Percentiles rank a stretch among this genome's conserved stretches.
These are phyloP conservation scores for Chrysolina oricalcia DNA, from an alignment of 2,888 invertebrate species.

Conservation along the genomic window DNA sequence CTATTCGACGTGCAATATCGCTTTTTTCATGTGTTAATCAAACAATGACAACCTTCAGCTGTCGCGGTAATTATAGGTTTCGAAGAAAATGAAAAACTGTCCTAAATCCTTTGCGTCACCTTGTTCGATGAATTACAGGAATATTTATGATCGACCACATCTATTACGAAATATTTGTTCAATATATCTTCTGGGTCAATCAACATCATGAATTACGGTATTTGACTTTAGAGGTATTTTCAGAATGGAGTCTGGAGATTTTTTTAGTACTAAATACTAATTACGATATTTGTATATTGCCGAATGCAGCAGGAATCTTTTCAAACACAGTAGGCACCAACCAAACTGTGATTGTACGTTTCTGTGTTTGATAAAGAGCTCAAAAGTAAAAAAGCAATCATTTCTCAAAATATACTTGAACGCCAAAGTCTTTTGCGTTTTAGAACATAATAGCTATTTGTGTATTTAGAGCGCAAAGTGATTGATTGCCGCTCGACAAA, in stretches of 20 bases:
- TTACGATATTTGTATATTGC: background rate
- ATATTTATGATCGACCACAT: background rate
- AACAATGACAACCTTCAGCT: slow-evolving; percentile 5
- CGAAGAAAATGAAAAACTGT: background rate
- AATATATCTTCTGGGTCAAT: background rate
- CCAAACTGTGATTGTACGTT: too few species aligned
- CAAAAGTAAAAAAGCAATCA: too few species aligned
- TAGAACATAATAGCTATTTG: too few species aligned
- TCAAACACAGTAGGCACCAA: too few species aligned
- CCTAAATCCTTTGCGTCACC: background rate
- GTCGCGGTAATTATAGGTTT: background rate
- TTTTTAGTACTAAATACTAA: background rate
- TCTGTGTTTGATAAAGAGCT: too few species aligned
- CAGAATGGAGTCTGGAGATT: background rate
- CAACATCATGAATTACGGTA: background rate
- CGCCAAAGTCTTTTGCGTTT: too few species aligned
- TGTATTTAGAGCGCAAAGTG: too few species aligned
- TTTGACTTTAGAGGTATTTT: background rate
- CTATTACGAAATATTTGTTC: background rate
- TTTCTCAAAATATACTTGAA: too few species aligned
- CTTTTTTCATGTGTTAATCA: background rate
- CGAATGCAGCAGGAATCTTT: too few species aligned
- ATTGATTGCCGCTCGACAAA: too few species aligned
- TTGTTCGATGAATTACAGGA: background rate
- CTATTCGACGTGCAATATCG: background rate